These are phyloP conservation scores for Andinoacara biseriatus DNA, from an alignment of 2,113 vertebrate genomes.

Conservation along the genomic window DNA sequence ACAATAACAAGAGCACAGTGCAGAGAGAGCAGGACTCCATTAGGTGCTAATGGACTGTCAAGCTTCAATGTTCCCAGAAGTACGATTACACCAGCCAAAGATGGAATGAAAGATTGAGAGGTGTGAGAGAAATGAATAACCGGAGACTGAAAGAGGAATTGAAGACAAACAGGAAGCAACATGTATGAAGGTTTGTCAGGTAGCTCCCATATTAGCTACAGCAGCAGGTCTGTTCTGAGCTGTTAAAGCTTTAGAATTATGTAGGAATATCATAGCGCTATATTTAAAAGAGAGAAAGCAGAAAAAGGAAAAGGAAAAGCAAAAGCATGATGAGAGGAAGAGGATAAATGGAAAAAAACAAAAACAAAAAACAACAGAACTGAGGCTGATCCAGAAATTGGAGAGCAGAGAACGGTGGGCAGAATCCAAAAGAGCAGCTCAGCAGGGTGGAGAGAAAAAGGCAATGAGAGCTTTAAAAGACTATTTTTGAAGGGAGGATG, in stretches of 20 bases:
- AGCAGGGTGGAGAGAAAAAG: background rate
- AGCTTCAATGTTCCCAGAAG: conserved; percentile 21
- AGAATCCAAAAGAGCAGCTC: conserved; percentile 17
- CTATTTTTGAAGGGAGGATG: background rate
- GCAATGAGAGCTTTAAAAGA: conserved; percentile 5
- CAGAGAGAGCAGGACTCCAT: conserved; percentile 19
- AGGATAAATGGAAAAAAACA: background rate
- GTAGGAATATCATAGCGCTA: background rate
- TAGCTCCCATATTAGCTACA: background rate
- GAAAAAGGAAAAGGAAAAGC: background rate
- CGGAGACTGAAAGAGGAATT: background rate
- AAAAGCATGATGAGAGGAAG: background rate
- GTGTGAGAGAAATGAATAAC: conserved; percentile 23
- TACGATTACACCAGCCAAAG: conserved; percentile 18
- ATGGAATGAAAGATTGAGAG: background rate
- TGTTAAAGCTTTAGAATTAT: background rate
- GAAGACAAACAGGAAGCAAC: background rate
- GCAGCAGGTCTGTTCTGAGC: background rate
- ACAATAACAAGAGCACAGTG: conserved; percentile 1
- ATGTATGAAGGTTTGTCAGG: background rate
- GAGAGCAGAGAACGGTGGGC: background rate
- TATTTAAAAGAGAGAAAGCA: background rate
- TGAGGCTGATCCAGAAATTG: background rate
- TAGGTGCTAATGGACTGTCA: conserved; percentile 47
- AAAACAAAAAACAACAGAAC: no score